Conservation (phyloP, 1,140 invertebrate species). For the Trialeurodes vaporariorum region DNA sequence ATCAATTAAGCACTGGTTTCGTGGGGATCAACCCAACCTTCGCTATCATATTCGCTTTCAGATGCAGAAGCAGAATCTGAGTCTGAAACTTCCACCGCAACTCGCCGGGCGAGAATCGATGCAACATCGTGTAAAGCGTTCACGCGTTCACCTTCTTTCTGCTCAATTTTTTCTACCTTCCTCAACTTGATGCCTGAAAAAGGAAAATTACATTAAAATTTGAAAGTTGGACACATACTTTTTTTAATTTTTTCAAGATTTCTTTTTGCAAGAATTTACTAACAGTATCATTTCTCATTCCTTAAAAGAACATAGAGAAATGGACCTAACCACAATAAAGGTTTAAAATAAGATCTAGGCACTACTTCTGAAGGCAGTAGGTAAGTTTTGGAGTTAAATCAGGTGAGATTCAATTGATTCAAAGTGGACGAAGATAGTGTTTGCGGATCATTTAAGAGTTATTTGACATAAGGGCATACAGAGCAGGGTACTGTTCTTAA, state of each 20-base stretch:
- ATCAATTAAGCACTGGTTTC: slow-evolving; percentile 36
- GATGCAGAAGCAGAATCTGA: slow-evolving; percentile 83
- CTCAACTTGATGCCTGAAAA: slow-evolving; percentile 71
- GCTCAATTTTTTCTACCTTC: slow-evolving; percentile 81
- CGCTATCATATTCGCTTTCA: slow-evolving; percentile 56
- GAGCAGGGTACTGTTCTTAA: no score
- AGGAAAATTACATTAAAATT: slow-evolving; percentile 3
- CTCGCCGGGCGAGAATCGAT: slow-evolving; percentile 81
- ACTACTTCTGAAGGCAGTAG: no score
- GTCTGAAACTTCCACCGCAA: slow-evolving; percentile 87
- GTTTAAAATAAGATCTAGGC: no score
- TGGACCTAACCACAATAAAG: no score
- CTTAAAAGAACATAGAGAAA: no score
- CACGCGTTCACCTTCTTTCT: slow-evolving; percentile 58
- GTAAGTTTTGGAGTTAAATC: no score
- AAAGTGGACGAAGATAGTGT: no score
- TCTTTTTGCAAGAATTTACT: slow-evolving; percentile 12
- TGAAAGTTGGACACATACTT: no score
- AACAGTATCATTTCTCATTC: slow-evolving; percentile 7
- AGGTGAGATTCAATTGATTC: no score
- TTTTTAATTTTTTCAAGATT: no score
- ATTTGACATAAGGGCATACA: no score
- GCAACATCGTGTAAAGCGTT: slow-evolving; percentile 84
- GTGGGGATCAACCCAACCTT: slow-evolving; percentile 52
- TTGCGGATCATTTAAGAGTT: no score